Conservation (phyloP, 2,797 vertebrate species). For the Hyperoplus lanceolatus region DNA sequence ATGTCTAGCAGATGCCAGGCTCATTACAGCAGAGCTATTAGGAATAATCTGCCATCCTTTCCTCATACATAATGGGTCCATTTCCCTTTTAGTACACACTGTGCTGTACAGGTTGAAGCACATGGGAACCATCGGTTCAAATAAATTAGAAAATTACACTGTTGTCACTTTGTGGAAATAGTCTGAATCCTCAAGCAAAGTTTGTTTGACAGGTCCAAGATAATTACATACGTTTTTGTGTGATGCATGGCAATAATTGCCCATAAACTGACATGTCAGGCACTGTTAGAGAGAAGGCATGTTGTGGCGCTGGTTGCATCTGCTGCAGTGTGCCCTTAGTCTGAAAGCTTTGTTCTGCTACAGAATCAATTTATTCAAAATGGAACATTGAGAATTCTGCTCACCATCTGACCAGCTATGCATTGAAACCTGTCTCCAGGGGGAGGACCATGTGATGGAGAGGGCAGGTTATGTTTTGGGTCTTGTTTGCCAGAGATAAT, state of each 20-base stretch:
- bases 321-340: constrained; percentile 13
- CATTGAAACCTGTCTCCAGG: constrained; percentile 47
- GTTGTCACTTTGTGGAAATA: constrained; percentile 51
- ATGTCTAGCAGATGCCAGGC: constrained; percentile 40
- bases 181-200: constrained; percentile 31
- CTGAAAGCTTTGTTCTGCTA: constrained; percentile 28
- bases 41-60: constrained; percentile 41
- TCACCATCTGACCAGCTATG: constrained; percentile 39
- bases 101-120: constrained; percentile 41
- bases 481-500: constrained; percentile 61
- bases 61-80: constrained; percentile 30
- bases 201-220: constrained; percentile 31
- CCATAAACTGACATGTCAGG: constrained; percentile 40
- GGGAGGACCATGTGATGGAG: constrained; percentile 56
- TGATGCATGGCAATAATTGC: constrained; percentile 44
- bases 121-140: constrained; percentile 34
- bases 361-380: constrained; percentile 44
- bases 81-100: constrained; percentile 48
- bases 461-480: constrained; percentile 63
- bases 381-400: constrained; percentile 36
- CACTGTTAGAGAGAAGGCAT: constrained; percentile 13
- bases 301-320: constrained; percentile 30
- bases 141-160: constrained; percentile 40
- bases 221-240: constrained; percentile 45
- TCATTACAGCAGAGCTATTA: constrained; percentile 59